Evolutionary conservation across 2,888 invertebrate genomes (phyloP).

Genomic region (Lasioglossum marginatum): DNA sequence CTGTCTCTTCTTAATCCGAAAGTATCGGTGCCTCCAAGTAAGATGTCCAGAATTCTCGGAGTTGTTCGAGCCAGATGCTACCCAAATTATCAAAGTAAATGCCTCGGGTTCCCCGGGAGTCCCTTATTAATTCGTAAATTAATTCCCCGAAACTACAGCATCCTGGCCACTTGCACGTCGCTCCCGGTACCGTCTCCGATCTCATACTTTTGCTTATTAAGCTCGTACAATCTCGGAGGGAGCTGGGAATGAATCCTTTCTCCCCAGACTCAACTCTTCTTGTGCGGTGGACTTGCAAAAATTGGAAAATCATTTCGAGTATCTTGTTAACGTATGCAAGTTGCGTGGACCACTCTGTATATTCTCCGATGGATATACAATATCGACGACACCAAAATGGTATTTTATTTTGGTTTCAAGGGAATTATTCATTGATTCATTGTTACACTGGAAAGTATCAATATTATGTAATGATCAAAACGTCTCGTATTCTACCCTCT

Average conservation of each 20-base stretch:
- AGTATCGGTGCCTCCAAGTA: conserved; percentile 36
- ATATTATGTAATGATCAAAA: not conserved
- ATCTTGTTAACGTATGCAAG: too few relatives aligned
- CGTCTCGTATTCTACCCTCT: not conserved
- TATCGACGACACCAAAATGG: too few relatives aligned
- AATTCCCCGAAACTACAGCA: conserved; percentile 65
- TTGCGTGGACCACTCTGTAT: too few relatives aligned
- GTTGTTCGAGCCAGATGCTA: conserved; percentile 64
- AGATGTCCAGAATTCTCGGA: conserved; percentile 43
- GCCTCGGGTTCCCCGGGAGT: conserved; percentile 53
- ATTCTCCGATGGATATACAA: too few relatives aligned
- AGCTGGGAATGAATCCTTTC: conserved; percentile 11
- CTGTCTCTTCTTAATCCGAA: conserved; percentile 40
- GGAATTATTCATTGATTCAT: too few relatives aligned
- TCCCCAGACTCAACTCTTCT: not conserved
- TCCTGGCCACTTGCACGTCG: conserved; percentile 49
- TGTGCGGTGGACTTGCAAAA: not conserved
- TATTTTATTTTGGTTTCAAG: too few relatives aligned
- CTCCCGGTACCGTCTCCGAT: conserved; percentile 17
- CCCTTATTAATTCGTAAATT: conserved; percentile 72
- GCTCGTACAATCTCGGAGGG: conserved; percentile 23
- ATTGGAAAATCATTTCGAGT: too few relatives aligned
- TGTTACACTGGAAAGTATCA: not conserved
- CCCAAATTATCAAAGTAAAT: conserved; percentile 66
- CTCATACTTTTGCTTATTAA: conserved; percentile 52